Conservation (phyloP, 1,140 invertebrate genomes). For the Saxidomus purpurata region DNA sequence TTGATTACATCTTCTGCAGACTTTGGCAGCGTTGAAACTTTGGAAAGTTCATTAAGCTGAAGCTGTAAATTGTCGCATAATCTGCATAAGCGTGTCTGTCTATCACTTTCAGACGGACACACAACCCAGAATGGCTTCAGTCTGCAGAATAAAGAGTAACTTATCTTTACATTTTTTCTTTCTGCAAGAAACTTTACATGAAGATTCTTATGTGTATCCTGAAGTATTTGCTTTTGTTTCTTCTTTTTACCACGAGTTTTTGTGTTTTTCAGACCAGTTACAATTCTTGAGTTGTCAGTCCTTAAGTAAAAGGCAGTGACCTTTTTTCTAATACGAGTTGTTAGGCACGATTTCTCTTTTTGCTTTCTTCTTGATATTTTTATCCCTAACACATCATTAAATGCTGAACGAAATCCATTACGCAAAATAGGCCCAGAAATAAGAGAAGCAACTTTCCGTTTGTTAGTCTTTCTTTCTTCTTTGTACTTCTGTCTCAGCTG, state of each 20-base stretch:
- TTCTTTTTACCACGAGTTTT: not conserved
- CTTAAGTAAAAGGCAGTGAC: not conserved
- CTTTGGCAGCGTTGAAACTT: not conserved
- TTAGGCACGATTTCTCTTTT: not conserved
- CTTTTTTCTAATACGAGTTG: not conserved
- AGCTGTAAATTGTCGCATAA: conserved; percentile 1
- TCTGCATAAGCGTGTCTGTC: conserved; percentile 6
- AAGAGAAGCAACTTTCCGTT: not conserved
- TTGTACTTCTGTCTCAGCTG: conserved; percentile 32
- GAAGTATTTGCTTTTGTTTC: not conserved
- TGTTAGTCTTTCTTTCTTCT: not conserved
- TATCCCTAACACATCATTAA: not conserved
- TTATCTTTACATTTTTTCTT: not conserved
- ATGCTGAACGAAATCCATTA: not conserved
- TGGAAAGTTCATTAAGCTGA: no score
- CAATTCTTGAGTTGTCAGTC: not conserved
- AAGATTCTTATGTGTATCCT: not conserved
- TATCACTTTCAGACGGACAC: not conserved
- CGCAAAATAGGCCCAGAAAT: not conserved
- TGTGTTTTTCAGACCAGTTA: conserved; percentile 12
- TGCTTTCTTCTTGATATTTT: conserved; percentile 3
- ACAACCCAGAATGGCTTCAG: conserved; percentile 22
- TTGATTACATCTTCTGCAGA: not conserved
- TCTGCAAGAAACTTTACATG: conserved; percentile 24
- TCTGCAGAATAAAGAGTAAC: not conserved